Evolutionary conservation across 1,140 invertebrate genomes (phyloP).

Genomic region (Asbolus verrucosus): DNA sequence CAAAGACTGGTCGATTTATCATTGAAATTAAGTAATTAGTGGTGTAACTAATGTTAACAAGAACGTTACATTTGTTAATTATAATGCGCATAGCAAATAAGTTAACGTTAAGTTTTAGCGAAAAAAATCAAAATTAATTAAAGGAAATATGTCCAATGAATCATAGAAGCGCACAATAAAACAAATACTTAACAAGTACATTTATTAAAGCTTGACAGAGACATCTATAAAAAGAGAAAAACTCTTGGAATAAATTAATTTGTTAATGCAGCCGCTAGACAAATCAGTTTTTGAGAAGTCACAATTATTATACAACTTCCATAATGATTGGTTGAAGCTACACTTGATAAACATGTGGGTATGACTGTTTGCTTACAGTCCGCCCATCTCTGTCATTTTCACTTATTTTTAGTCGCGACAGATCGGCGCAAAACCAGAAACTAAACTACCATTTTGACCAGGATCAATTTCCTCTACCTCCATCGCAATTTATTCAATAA

Average conservation of each 20-base stretch:
- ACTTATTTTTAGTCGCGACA: constrained; percentile 23
- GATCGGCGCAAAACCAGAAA: constrained; percentile 7
- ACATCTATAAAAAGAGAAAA: constrained; percentile 31
- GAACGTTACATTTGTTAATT: constrained; percentile 41
- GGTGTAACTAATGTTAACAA: constrained; percentile 39
- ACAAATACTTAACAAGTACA: constrained; percentile 20
- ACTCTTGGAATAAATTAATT: constrained; percentile 44
- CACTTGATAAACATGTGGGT: constrained; percentile 41
- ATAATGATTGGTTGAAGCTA: constrained; percentile 40
- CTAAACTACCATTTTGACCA: constrained; percentile 1
- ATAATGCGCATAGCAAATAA: constrained; percentile 36
- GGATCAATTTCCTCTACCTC: not conserved
- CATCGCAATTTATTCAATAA: constrained; percentile 1
- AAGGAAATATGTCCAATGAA: constrained; percentile 40
- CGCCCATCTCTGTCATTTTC: constrained; percentile 37
- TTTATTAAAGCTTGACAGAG: constrained; percentile 29
- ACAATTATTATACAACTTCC: constrained; percentile 34
- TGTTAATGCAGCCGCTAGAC: constrained; percentile 38
- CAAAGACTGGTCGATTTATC: constrained; percentile 3
- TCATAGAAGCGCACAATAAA: constrained; percentile 27
- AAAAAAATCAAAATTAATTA: constrained; percentile 43
- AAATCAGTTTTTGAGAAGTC: constrained; percentile 45
- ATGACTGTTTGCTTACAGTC: constrained; percentile 37
- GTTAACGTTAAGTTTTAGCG: constrained; percentile 23
- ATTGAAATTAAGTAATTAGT: constrained; percentile 38